phyloP scores from a whole-genome alignment of 2,797 vertebrate genomes.

The Fundulus diaphanus region DNA sequence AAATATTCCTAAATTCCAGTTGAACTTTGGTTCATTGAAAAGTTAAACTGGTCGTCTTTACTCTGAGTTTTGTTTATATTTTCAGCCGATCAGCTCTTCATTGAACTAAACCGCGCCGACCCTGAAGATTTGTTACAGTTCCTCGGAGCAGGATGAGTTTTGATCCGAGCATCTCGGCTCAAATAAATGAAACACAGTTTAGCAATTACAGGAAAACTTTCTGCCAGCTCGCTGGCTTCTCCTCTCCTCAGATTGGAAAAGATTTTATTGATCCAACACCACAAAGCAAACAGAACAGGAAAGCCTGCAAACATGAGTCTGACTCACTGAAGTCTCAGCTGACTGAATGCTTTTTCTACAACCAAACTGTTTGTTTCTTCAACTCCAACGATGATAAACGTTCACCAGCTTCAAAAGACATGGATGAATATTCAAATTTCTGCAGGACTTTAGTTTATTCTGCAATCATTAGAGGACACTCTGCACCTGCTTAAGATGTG shows the following conservation, averaged over 20 bases:
- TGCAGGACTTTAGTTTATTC: not conserved
- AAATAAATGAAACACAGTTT: slow-evolving; percentile 6
- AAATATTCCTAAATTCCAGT: no score
- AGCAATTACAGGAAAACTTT: slow-evolving; percentile 3
- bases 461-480: not conserved
- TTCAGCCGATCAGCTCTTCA: not conserved
- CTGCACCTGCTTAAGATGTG: not conserved
- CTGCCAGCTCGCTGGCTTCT: not conserved
- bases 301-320: slow-evolving; percentile 24
- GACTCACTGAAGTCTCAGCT: slow-evolving; percentile 10
- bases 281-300: slow-evolving; percentile 21
- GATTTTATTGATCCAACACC: slow-evolving; percentile 14
- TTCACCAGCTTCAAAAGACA: not conserved
- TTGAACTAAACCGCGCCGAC: not conserved
- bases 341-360: slow-evolving; percentile 14
- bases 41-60: not conserved
- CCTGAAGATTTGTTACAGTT: slow-evolving; percentile 4
- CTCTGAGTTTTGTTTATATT: not conserved
- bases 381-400: slow-evolving; percentile 3
- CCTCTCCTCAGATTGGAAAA: not conserved
- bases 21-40: no score
- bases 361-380: slow-evolving; percentile 11
- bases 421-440: not conserved
- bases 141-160: not conserved
- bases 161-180: not conserved